Evolutionary conservation across 2,888 invertebrate species (phyloP).

Genomic region (Odontocerum albicorne): DNA sequence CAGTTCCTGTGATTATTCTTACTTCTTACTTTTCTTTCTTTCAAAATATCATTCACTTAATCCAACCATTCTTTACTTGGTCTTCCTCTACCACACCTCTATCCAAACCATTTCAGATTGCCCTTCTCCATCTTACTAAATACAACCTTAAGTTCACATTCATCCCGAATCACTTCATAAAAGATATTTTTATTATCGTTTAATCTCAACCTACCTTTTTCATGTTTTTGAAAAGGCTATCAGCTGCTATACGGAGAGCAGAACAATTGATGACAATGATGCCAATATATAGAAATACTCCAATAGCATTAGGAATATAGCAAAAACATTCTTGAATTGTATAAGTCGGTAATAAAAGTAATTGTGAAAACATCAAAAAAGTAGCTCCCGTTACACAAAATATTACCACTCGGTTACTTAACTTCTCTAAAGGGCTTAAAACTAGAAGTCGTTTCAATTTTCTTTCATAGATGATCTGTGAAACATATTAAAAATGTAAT

Average conservation of each 20-base stretch:
- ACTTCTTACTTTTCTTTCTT: too few relatives aligned
- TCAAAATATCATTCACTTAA: too few relatives aligned
- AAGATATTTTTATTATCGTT: too few relatives aligned
- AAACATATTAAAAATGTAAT: too few relatives aligned
- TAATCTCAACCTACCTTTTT: constrained; percentile 19
- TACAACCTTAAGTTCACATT: too few relatives aligned
- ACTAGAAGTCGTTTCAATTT: constrained; percentile 9
- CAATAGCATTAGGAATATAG: constrained; percentile 15
- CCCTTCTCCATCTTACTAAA: too few relatives aligned
- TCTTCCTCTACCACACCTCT: too few relatives aligned
- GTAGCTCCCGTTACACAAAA: constrained; percentile 7
- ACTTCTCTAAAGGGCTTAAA: constrained; percentile 12
- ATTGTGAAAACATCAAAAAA: constrained; percentile 20
- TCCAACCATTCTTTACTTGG: too few relatives aligned
- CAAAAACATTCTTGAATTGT: constrained; percentile 23
- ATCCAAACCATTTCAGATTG: too few relatives aligned
- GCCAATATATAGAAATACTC: constrained; percentile 18
- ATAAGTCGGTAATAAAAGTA: constrained; percentile 27
- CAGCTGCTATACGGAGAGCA: constrained; percentile 23
- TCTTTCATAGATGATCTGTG: constrained; percentile 16
- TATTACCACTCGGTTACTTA: constrained; percentile 12
- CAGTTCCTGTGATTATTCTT: too few relatives aligned
- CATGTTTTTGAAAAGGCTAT: constrained; percentile 14
- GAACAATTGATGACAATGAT: constrained; percentile 20
- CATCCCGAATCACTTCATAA: neutral